Evolutionary conservation across 2,113 vertebrate genomes (phyloP), one percentile per base, ranked within the genome.

Genomic region (Furnarius figulus): DNA sequence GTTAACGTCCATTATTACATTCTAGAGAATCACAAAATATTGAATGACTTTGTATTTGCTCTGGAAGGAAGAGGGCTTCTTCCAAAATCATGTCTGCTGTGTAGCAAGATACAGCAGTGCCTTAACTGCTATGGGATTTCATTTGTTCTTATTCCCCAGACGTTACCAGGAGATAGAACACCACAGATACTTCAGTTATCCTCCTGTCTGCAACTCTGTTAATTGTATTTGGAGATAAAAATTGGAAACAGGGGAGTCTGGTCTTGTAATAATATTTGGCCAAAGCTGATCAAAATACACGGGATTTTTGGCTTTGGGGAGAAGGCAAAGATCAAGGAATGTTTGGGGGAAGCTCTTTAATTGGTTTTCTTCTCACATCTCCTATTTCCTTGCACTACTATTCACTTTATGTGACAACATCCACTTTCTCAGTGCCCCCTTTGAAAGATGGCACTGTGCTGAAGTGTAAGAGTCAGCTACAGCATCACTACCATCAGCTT

Each of bases 321-420:
- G 77, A 73, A 93, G 42, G 30, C n/a, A 59, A 52, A 70, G 46
- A 78, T 49, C 39, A 89, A 79, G 80, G 24, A 90, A 63, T 5
- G 33, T 68, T 52, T 85, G 55, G 73, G 90, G 63, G 65, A 91
- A 89, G 46, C 33, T 61, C 5, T 3, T 93, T 66, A 82, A 55
- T 89, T 97, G 67, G 24, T 75, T 92, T 94, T 95, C 55, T 85
- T 89, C 52, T 94, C 87, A 87, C 8, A 39, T 95, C 85, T 94
- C 19, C 14, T n/a, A 53, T 96, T 95, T 91, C 72, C 71, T 52
- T 85, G 22, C 75, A 65, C 63, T 85, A 79, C 63, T 35, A 42
- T 93, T 95, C 61, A 91, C 74, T 96, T 71, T 30, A 6, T 92
- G 59, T 94, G 89, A 91, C 71, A 87, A 25, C 93, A 33, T 89